Evolutionary conservation across 2,888 invertebrate genomes (phyloP), one percentile per base, ranked within the genome.

Genomic region (Proisotoma minuta): DNA sequence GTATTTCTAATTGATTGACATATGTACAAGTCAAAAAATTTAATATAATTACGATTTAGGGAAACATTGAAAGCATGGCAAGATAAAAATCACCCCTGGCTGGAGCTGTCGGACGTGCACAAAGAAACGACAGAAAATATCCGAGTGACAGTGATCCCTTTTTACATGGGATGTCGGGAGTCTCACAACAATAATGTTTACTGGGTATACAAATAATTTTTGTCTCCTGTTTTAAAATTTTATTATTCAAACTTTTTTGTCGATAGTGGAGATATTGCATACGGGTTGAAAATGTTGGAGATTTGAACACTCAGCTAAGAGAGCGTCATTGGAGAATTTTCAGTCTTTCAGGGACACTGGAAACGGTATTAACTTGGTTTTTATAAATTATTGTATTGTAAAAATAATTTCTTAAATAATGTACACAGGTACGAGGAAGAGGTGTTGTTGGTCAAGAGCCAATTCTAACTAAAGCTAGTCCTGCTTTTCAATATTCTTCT

Each of bases 401-500:
- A 12, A 26, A n/a, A 27, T 10, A 8, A 34, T 15, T 10, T 34
- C 15, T 34, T 34, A 15, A 34, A 47, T 47, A 10, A 18, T 34
- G 18, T 18, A 18, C 57, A 18, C 40, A 81, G n/a, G 79, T 83
- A 1, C 83, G 95, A 72, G 97, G 96, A 0, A 83, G 96, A 75
- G 97, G 94, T 47, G 96, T 98, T 54, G 95, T 97, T n/a, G 97
- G 97, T 0, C 94, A 97, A 82, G 97, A 98, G 81, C 97, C 97
- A 47, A 85, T 93, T 67, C 82, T 98, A 62, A 92, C 93, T 49
- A 85, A 87, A 65, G 83, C 85, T 66, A 81, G 90, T 74, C 96
- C 97, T 63, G 96, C 96, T 75, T 98, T 97, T 81, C 98, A 98
- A 80, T 98, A 98, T 79, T 93, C 92, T 78, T 95, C 94, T 78